Conservation (phyloP, 2,888 invertebrate species). For the Mythimna ferrago region DNA sequence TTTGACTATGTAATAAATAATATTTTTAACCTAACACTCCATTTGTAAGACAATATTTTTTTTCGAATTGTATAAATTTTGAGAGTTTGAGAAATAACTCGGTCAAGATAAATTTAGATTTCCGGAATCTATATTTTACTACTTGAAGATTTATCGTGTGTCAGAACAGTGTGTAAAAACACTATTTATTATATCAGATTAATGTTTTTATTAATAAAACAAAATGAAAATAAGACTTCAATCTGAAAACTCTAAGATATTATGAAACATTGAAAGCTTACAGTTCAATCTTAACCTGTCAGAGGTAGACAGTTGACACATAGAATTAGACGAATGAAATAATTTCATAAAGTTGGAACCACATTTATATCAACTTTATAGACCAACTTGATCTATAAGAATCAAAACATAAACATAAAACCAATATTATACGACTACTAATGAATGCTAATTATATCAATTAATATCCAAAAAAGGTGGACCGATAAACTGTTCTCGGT, state of each 20-base stretch:
- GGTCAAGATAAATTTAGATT: constrained; percentile 23
- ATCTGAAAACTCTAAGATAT: constrained; percentile 7
- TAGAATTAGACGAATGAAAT: constrained; percentile 12
- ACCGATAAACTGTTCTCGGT: background rate
- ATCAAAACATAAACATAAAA: background rate
- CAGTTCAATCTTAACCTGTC: constrained; percentile 65
- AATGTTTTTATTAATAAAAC: background rate
- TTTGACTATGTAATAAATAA: constrained; percentile 20
- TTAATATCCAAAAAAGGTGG: background rate
- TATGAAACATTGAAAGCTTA: constrained; percentile 31
- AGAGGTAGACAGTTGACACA: constrained; percentile 42
- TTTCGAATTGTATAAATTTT: constrained; percentile 15
- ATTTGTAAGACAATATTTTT: constrained; percentile 5
- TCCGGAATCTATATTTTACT: constrained; percentile 21
- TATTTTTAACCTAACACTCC: constrained; percentile 5
- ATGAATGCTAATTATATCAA: background rate
- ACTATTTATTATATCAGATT: background rate
- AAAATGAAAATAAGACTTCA: constrained; percentile 4
- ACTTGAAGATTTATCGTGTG: background rate
- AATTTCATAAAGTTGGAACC: constrained; percentile 18
- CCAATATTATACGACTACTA: background rate
- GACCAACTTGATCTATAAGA: background rate
- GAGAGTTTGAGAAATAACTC: constrained; percentile 10
- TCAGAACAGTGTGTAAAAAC: background rate
- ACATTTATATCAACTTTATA: background rate